These are phyloP conservation scores for Gymnarchus niloticus DNA, from an alignment of 2,113 vertebrate species.

Conservation along the genomic window DNA sequence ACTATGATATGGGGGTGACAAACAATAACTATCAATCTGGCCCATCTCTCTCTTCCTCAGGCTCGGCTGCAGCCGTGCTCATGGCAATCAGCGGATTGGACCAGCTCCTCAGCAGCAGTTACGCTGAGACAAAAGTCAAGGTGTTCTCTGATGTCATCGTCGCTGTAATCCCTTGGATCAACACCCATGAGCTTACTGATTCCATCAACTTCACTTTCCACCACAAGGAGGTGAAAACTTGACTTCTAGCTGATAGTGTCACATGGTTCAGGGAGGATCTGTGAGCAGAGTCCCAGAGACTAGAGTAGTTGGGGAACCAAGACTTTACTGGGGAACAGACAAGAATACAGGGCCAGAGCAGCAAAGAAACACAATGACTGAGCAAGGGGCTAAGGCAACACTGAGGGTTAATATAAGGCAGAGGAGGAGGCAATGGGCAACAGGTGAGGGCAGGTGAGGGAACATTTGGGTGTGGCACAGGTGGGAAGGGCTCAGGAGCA, in stretches of 20 bases:
- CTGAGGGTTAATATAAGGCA: too few species aligned
- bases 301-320: too few species aligned
- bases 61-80: conserved; percentile 45
- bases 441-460: too few species aligned
- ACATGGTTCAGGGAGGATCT: background rate
- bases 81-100: conserved; percentile 48
- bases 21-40: too few species aligned
- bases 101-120: conserved; percentile 46
- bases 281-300: too few species aligned
- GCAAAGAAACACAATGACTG: too few species aligned
- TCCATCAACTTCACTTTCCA: conserved; percentile 57
- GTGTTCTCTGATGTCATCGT: conserved; percentile 50
- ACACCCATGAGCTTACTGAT: conserved; percentile 45
- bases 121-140: conserved; percentile 43
- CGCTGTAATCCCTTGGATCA: conserved; percentile 41
- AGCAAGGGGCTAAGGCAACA: too few species aligned
- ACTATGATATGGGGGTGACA: too few species aligned
- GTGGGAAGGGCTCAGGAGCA: too few species aligned
- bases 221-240: conserved; percentile 38
- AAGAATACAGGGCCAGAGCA: too few species aligned
- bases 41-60: conserved; percentile 26
- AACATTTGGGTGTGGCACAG: background rate
- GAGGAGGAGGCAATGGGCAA: too few species aligned
- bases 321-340: too few species aligned
- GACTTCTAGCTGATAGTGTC: background rate